Percentiles rank a stretch among this genome's conserved stretches.
These are phyloP conservation scores for Siniperca undulata DNA, from an alignment of 2,797 vertebrate genomes.

Conservation along the genomic window DNA sequence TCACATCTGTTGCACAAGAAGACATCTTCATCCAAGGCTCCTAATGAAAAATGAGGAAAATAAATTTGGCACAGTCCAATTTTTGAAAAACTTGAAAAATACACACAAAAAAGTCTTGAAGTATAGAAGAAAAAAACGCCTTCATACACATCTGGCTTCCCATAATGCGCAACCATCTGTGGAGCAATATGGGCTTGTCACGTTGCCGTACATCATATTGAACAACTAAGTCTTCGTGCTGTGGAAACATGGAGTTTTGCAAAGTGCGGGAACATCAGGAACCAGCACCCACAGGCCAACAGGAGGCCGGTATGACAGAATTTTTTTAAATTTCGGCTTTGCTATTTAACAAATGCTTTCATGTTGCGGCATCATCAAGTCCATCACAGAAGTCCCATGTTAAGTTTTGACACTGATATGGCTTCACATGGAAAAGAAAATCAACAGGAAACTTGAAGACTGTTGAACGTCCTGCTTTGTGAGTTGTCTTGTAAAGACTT, in stretches of 20 bases:
- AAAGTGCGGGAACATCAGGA: slow-evolving; percentile 17
- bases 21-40: slow-evolving; percentile 37
- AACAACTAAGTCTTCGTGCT: background rate
- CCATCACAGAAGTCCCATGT: slow-evolving; percentile 7
- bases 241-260: slow-evolving; percentile 5
- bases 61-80: slow-evolving; percentile 5
- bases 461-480: slow-evolving; percentile 29
- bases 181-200: slow-evolving; percentile 14
- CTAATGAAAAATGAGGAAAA: slow-evolving; percentile 17
- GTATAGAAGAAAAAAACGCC: background rate
- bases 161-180: background rate
- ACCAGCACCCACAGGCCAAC: slow-evolving; percentile 7
- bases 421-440: slow-evolving; percentile 23
- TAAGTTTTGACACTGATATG: background rate
- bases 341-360: slow-evolving; percentile 13
- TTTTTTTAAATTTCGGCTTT: slow-evolving; percentile 15
- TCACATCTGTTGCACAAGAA: slow-evolving; percentile 45
- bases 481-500: slow-evolving; percentile 43
- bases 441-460: slow-evolving; percentile 22
- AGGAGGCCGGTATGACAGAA: slow-evolving; percentile 11
- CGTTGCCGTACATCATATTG: background rate
- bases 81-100: slow-evolving; percentile 18
- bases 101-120: background rate
- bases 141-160: slow-evolving; percentile 23
- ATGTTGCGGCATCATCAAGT: background rate